phyloP scores from a whole-genome alignment of 2,113 vertebrate species.

The Phycodurus eques region DNA sequence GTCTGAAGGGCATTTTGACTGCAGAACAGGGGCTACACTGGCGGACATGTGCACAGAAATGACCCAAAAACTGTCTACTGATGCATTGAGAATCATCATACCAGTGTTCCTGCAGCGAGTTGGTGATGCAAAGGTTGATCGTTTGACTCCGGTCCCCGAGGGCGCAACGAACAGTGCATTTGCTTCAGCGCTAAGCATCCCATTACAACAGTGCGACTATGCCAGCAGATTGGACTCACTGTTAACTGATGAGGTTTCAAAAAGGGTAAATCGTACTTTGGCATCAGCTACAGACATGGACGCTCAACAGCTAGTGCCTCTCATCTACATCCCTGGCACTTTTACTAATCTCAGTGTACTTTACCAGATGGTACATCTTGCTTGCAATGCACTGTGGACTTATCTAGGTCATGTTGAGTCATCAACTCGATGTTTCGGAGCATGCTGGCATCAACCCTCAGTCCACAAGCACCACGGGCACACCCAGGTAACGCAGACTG shows the following conservation, averaged over 20 bases:
- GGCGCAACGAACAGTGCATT: not conserved
- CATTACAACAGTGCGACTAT: not conserved
- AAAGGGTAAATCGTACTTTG: constrained; percentile 5
- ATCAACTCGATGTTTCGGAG: not conserved
- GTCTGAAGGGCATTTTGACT: not conserved
- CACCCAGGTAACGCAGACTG: not conserved
- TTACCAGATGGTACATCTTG: constrained; percentile 2
- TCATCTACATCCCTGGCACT: not conserved
- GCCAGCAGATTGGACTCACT: not conserved
- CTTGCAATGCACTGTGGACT: not conserved
- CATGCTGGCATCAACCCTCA: not conserved
- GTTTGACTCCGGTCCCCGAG: not conserved
- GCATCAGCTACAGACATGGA: not conserved
- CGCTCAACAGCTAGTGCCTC: not conserved
- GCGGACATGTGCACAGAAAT: constrained; percentile 11
- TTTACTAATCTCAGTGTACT: not conserved
- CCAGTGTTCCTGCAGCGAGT: not conserved
- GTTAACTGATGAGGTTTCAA: not conserved
- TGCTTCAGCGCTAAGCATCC: not conserved
- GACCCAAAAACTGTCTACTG: not conserved
- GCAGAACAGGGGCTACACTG: not conserved
- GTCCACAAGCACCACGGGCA: not conserved
- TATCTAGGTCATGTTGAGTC: not conserved
- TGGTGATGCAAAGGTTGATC: not conserved
- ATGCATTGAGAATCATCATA: constrained; percentile 1